Conservation (phyloP, 2,888 invertebrate species). For the Lagria hirta region DNA sequence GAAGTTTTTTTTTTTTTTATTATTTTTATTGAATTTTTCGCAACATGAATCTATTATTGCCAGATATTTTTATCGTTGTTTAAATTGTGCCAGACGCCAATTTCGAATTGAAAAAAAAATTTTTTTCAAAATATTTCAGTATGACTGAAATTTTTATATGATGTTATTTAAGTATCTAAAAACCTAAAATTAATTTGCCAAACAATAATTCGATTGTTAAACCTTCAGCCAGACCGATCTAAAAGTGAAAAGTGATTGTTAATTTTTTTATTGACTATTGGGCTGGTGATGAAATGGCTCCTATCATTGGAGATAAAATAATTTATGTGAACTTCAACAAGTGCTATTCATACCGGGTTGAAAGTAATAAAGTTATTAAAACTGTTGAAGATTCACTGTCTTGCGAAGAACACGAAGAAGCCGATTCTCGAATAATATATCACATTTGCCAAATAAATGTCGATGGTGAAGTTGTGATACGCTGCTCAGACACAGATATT, state of each 20-base stretch:
- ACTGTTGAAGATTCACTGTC: slow-evolving; percentile 14
- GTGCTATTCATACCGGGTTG: slow-evolving; percentile 35
- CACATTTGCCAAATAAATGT: slow-evolving; percentile 16
- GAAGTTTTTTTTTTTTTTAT: neutral
- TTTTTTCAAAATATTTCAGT: neutral
- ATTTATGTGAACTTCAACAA: slow-evolving; percentile 20
- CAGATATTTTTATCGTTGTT: slow-evolving; percentile 1
- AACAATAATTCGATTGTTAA: slow-evolving; percentile 14
- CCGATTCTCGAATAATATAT: slow-evolving; percentile 26
- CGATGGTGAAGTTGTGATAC: slow-evolving; percentile 26
- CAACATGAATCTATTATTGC: neutral
- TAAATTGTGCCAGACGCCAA: neutral
- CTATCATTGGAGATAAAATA: neutral
- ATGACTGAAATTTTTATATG: slow-evolving; percentile 1
- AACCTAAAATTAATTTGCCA: slow-evolving; percentile 19
- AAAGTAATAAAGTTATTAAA: slow-evolving; percentile 21
- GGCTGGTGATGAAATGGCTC: no score
- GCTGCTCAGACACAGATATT: slow-evolving; percentile 35
- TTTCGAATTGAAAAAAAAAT: neutral
- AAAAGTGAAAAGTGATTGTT: slow-evolving; percentile 1
- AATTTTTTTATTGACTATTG: slow-evolving; percentile 1
- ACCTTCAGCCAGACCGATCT: slow-evolving; percentile 1
- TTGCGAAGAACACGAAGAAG: slow-evolving; percentile 27
- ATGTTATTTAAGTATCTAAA: neutral
- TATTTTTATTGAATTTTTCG: neutral